phyloP scores from a whole-genome alignment of 2,888 invertebrate species.

The Embidobia sp. region DNA sequence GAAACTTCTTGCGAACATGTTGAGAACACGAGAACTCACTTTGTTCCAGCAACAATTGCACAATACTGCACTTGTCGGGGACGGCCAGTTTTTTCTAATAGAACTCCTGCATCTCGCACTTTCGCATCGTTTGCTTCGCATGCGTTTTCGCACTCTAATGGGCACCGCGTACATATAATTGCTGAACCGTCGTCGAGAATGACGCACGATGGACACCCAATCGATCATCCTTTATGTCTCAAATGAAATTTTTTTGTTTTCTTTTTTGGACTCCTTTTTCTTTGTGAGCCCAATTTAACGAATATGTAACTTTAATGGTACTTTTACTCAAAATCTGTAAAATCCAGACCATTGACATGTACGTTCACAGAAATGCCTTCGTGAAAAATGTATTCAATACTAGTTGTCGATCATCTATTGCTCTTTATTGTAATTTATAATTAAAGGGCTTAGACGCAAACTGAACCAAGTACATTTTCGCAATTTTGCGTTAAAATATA shows the following conservation, averaged over 20 bases:
- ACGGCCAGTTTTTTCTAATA: constrained; percentile 22
- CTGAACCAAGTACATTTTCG: too few species aligned
- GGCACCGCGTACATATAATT: constrained; percentile 87
- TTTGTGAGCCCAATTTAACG: constrained; percentile 18
- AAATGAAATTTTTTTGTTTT: constrained; percentile 13
- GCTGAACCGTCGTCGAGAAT: constrained; percentile 87
- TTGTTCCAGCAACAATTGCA: constrained; percentile 71
- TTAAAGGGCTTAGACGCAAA: too few species aligned
- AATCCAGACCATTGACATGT: neutral
- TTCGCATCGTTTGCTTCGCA: constrained; percentile 80
- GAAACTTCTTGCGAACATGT: neutral
- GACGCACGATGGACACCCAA: constrained; percentile 89
- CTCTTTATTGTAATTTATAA: too few species aligned
- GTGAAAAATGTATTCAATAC: too few species aligned
- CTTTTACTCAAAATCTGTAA: neutral
- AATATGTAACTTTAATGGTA: neutral
- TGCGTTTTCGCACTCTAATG: constrained; percentile 85
- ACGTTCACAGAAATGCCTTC: neutral
- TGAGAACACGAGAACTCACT: constrained; percentile 69
- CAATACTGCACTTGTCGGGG: constrained; percentile 16
- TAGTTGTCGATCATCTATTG: too few species aligned
- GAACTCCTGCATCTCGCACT: constrained; percentile 39
- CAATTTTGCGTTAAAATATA: too few species aligned
- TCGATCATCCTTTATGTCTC: constrained; percentile 84
- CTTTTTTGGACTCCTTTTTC: constrained; percentile 2